Percentiles rank a stretch among this genome's conserved stretches.
These are phyloP conservation scores for Protodeltote pygarga DNA, from an alignment of 2,888 invertebrate genomes.

Conservation along the genomic window DNA sequence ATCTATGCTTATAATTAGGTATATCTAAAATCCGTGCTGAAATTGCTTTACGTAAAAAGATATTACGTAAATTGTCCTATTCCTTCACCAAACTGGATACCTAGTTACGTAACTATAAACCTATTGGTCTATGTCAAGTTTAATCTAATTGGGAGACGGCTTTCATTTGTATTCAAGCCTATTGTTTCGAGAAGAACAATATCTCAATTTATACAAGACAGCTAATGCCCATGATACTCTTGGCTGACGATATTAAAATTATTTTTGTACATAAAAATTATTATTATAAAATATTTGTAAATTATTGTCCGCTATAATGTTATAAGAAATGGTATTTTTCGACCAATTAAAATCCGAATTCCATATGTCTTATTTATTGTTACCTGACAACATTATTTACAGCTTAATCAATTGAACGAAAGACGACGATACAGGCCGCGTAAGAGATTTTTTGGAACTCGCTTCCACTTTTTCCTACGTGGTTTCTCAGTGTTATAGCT, in stretches of 20 bases:
- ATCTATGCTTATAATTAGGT: no score
- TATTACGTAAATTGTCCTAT: no score
- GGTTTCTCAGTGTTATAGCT: no score
- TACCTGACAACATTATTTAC: no score
- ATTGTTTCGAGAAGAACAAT: neutral
- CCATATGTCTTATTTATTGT: constrained; percentile 29
- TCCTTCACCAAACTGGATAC: no score
- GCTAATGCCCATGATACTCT: neutral
- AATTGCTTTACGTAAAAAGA: no score
- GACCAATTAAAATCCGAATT: constrained; percentile 68
- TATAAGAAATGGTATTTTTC: constrained; percentile 56
- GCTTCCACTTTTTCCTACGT: no score
- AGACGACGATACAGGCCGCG: no score
- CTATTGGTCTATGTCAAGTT: neutral
- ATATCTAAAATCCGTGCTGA: no score
- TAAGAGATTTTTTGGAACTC: no score
- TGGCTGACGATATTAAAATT: constrained; percentile 2
- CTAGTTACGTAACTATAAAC: no score
- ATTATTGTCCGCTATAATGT: constrained; percentile 28
- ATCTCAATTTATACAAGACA: neutral
- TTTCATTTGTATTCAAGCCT: neutral
- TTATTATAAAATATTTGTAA: constrained; percentile 5
- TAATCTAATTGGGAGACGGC: neutral
- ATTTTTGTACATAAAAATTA: constrained; percentile 35
- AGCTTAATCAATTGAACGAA: no score